Percentiles rank a stretch among this genome's conserved stretches.
These are phyloP conservation scores for Biston betularia DNA, from an alignment of 2,888 invertebrate genomes.

Conservation along the genomic window DNA sequence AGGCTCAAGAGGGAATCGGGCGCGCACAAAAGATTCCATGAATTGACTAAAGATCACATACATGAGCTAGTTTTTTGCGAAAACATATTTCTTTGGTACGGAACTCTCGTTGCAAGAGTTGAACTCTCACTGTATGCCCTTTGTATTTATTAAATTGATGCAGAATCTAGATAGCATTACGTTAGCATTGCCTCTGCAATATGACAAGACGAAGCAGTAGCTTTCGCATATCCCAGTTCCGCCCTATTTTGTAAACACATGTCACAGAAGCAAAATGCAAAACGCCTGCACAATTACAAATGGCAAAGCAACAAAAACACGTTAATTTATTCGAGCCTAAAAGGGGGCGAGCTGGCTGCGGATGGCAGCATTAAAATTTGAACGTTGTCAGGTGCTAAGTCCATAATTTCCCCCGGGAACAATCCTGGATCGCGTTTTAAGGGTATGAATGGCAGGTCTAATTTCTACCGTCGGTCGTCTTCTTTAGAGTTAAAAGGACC, in stretches of 20 bases:
- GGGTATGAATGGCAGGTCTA: slow-evolving; percentile 80
- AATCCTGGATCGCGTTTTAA: slow-evolving; percentile 81
- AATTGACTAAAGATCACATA: too few species aligned
- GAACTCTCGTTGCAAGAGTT: too few species aligned
- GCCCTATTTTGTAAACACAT: slow-evolving; percentile 39
- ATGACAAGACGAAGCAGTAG: slow-evolving; percentile 14
- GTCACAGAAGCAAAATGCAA: slow-evolving; percentile 36
- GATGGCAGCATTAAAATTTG: slow-evolving; percentile 81
- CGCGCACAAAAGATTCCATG: too few species aligned
- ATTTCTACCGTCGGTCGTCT: slow-evolving; percentile 69
- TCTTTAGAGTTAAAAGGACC: slow-evolving; percentile 44
- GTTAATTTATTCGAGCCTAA: slow-evolving; percentile 79
- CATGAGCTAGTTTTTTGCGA: too few species aligned
- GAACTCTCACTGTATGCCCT: too few species aligned
- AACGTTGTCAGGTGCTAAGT: slow-evolving; percentile 85
- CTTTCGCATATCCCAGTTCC: slow-evolving; percentile 8
- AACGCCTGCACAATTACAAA: slow-evolving; percentile 53
- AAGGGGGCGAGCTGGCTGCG: slow-evolving; percentile 57
- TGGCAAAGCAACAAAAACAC: slow-evolving; percentile 64
- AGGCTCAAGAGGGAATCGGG: too few species aligned
- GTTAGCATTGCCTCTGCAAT: slow-evolving; percentile 20
- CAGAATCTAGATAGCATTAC: slow-evolving; percentile 3
- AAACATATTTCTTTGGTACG: too few species aligned
- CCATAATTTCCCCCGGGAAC: slow-evolving; percentile 84
- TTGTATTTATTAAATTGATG: neutral